phyloP scores from a whole-genome alignment of 2,797 vertebrate species.

The Sparidentex hasta region DNA sequence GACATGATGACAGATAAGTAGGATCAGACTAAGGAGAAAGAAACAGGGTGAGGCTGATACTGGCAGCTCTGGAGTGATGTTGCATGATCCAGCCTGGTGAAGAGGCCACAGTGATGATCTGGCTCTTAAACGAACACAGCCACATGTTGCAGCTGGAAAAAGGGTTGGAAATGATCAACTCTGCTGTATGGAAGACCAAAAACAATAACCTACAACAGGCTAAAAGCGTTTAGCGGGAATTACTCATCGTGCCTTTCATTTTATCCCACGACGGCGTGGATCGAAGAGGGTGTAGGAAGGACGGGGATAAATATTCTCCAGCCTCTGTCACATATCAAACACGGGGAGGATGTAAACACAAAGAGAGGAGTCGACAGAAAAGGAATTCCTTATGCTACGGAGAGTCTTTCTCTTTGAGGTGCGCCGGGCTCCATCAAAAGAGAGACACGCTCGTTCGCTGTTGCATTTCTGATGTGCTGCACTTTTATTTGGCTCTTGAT shows the following conservation, averaged over 20 bases:
- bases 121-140: too few relatives aligned
- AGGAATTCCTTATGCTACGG: slow-evolving; percentile 45
- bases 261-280: not conserved
- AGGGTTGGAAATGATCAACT: too few relatives aligned
- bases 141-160: not conserved
- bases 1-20: too few relatives aligned
- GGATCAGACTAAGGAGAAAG: too few relatives aligned
- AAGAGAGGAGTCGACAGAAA: slow-evolving; percentile 30
- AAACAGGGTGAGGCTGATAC: too few relatives aligned
- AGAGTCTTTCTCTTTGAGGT: slow-evolving; percentile 61
- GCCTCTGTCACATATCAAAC: slow-evolving; percentile 62
- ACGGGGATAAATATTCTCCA: slow-evolving; percentile 45
- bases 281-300: slow-evolving; percentile 15
- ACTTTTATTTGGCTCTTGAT: slow-evolving; percentile 61
- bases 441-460: slow-evolving; percentile 25
- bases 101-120: too few relatives aligned
- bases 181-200: not conserved
- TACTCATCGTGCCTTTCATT: not conserved
- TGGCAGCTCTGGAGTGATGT: too few relatives aligned
- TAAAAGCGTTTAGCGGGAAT: too few relatives aligned
- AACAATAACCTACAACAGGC: not conserved
- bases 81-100: too few relatives aligned
- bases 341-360: slow-evolving; percentile 44
- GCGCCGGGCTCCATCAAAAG: slow-evolving; percentile 37
- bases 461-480: slow-evolving; percentile 56